Evolutionary conservation across 1,140 invertebrate genomes (phyloP).

Genomic region (Neodiprion virginianus): DNA sequence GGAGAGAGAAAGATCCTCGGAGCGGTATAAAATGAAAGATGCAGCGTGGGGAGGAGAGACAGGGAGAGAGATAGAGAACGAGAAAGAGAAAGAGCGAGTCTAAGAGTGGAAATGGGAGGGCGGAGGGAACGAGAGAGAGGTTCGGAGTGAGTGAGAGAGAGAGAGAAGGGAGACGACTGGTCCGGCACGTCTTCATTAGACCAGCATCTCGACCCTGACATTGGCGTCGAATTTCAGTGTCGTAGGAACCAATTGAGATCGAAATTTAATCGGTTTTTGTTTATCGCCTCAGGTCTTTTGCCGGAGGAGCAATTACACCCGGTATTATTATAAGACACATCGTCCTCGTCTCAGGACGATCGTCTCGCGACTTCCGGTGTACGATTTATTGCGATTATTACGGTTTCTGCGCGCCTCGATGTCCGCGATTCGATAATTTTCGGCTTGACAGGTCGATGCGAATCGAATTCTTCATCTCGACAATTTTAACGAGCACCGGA

Average conservation of each 20-base stretch:
- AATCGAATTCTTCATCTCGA: no score
- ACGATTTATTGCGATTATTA: no score
- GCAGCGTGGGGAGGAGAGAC: neutral
- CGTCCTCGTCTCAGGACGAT: no score
- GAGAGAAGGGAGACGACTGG: conserved; percentile 10
- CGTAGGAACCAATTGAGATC: neutral
- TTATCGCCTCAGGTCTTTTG: no score
- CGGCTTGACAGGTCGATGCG: no score
- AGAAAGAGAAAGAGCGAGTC: conserved; percentile 11
- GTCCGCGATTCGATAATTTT: no score
- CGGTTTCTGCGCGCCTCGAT: no score
- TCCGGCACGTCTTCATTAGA: conserved; percentile 21
- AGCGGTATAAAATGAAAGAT: conserved; percentile 8
- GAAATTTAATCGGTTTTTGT: no score
- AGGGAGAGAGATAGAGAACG: neutral
- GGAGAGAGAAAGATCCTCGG: conserved; percentile 26
- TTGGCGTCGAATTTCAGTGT: conserved; percentile 11
- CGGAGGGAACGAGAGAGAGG: neutral
- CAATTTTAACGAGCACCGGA: no score
- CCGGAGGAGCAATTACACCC: no score
- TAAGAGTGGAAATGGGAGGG: conserved; percentile 26
- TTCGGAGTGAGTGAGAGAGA: neutral
- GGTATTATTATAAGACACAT: no score
- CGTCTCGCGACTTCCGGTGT: no score
- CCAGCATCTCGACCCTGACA: conserved; percentile 14